Percentiles rank a stretch among this genome's conserved stretches.
phyloP scores from a whole-genome alignment of 1,140 invertebrate genomes.

The Brachionus paranguensis region DNA sequence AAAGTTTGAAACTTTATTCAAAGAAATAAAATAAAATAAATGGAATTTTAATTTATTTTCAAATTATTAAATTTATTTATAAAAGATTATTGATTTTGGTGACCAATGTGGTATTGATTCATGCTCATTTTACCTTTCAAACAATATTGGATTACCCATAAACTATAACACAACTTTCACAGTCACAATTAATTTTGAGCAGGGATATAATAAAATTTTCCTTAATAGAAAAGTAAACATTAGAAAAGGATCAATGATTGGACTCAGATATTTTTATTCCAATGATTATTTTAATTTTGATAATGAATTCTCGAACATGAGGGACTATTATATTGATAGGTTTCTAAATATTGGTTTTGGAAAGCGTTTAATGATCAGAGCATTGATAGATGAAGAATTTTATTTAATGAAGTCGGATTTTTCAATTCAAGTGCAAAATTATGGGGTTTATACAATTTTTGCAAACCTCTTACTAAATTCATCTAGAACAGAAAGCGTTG shows the following conservation, averaged over 20 bases:
- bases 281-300: neutral
- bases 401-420: neutral
- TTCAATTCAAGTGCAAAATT: neutral
- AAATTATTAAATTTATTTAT: neutral
- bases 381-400: neutral
- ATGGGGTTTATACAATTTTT: neutral
- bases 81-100: neutral
- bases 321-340: neutral
- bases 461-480: neutral
- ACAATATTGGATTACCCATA: neutral
- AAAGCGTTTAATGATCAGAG: neutral
- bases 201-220: constrained; percentile 5
- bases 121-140: neutral
- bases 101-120: neutral
- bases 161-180: neutral
- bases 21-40: too few species aligned
- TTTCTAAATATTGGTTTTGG: neutral
- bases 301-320: neutral
- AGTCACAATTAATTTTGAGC: neutral
- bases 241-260: neutral
- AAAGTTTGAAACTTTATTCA: too few species aligned
- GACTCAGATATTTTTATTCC: neutral
- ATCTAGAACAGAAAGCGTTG: neutral
- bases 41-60: too few species aligned
- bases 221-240: neutral